Evolutionary conservation across 2,888 invertebrate genomes (phyloP).

Genomic region (Chromoteleia sp.): DNA sequence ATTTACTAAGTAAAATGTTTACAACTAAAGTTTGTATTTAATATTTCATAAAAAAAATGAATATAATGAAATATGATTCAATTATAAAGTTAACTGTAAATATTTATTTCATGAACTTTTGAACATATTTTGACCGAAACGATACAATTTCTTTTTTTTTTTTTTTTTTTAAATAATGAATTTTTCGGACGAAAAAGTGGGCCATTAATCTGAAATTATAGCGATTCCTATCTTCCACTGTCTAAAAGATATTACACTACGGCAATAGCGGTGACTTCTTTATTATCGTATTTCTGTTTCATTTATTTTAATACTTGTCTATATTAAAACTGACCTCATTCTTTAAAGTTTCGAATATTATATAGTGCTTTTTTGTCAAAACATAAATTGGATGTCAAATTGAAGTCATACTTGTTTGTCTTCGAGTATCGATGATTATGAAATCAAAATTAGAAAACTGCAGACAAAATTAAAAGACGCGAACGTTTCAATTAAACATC

Average conservation of each 20-base stretch:
- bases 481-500: neutral
- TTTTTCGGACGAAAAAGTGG: neutral
- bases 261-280: constrained; percentile 19
- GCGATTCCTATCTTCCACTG: neutral
- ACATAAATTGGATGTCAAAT: neutral
- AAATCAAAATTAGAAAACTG: too few species aligned
- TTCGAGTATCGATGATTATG: too few species aligned
- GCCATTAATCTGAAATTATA: constrained; percentile 13
- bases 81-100: too few species aligned
- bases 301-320: constrained; percentile 30
- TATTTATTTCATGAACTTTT: too few species aligned
- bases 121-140: too few species aligned
- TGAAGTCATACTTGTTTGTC: neutral
- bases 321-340: constrained; percentile 41
- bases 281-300: constrained; percentile 20
- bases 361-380: neutral
- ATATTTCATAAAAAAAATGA: too few species aligned
- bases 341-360: constrained; percentile 14
- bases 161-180: too few species aligned
- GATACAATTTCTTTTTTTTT: too few species aligned
- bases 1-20: too few species aligned
- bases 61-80: too few species aligned
- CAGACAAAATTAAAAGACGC: too few species aligned
- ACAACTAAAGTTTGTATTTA: too few species aligned
- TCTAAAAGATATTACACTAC: constrained; percentile 8